Evolutionary conservation across 2,888 invertebrate genomes (phyloP), one percentile per base, ranked within the genome.

Genomic region (Liopterus haemorrhoidalis): DNA sequence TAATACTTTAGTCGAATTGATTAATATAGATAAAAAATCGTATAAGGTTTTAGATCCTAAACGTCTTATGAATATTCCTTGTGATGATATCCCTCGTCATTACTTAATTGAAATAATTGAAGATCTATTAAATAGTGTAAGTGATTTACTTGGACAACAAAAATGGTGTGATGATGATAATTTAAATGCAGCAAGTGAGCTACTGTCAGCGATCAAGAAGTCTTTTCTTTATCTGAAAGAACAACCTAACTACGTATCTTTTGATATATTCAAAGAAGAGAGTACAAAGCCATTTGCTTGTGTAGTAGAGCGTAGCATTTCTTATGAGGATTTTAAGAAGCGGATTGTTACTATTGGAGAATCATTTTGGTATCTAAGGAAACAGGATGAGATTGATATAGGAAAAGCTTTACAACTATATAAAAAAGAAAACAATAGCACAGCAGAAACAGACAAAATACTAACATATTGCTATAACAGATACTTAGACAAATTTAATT

Each of bases 271-370:
- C 16, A 32, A 32, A 22, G 22, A 19, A 4, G 32, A 14, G 24
- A 22, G 24, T 15, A 41, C 41, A 8, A 24, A 41, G 24, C 41
- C 41, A n/a, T 41, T 41, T 22, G 12, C 8, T 9, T 15, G 41
- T 14, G 32, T 30, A 18, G 32, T 24, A 5, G 12, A 3, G 15
- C 22, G 22, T 30, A 32, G 31, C 3, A 20, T 4, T 5, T 8
- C 28, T n/a, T 2, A 22, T 16, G 6, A 4, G n/a, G 41, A 41
- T 15, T 41, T 41, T 12, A 30, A 32, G 8, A 19, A 27, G 16
- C 31, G 41, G 12, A 18, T 41, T n/a, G 41, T 16, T 0, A 20
- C 32, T 9, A 16, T 41, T 2, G 41, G 32, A 5, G 22, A 41
- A 21, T 41, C 20, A 21, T 41, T 32, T 5, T 18, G 11, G 19